Conservation (phyloP, 1,140 invertebrate genomes). For the Aphaenogaster rudis region DNA sequence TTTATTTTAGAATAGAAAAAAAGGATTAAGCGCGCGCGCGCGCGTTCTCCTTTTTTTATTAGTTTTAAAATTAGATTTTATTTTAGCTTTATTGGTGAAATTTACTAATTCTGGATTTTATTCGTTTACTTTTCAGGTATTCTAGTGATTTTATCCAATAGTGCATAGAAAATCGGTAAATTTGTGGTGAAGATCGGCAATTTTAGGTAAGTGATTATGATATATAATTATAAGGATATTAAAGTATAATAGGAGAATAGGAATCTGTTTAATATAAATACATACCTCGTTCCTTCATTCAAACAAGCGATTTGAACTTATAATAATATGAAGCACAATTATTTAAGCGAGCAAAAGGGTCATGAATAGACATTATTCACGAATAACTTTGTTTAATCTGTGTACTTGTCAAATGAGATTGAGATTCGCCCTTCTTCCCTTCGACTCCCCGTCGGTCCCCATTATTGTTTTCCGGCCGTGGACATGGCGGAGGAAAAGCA, state of each 20-base stretch:
- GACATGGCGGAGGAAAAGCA: constrained; percentile 51
- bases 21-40: no score
- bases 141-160: not conserved
- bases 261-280: not conserved
- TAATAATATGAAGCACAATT: not conserved
- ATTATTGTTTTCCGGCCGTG: constrained; percentile 62
- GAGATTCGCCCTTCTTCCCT: not conserved
- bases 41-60: not conserved
- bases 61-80: not conserved
- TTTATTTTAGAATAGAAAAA: not conserved
- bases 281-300: not conserved
- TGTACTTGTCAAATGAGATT: constrained; percentile 4
- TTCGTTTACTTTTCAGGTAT: not conserved
- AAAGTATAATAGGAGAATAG: not conserved
- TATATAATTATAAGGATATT: not conserved
- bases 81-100: not conserved
- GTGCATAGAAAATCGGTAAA: not conserved
- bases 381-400: not conserved
- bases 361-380: not conserved
- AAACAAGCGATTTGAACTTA: not conserved
- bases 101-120: constrained; percentile 3
- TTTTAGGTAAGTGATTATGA: constrained; percentile 14
- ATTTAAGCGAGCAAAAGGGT: not conserved
- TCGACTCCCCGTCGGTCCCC: not conserved
- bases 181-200: not conserved